Percentiles rank a stretch among this genome's conserved stretches.
These are phyloP conservation scores for Melitaea cinxia DNA, from an alignment of 1,140 invertebrate species.

Conservation along the genomic window DNA sequence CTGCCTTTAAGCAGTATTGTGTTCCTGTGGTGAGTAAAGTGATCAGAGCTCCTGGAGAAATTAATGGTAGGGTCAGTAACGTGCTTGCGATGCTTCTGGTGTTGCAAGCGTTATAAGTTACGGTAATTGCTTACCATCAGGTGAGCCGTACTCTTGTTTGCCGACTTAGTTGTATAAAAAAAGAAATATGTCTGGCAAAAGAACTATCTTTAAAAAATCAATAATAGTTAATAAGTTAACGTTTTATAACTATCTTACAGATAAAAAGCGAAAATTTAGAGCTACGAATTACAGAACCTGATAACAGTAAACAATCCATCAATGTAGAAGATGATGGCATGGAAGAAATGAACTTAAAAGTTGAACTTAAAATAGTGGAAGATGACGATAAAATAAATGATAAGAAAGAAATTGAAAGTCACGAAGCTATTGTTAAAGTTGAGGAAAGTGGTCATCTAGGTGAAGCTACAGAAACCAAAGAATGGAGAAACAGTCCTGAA, in stretches of 20 bases:
- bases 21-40: too few relatives aligned
- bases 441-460: constrained; percentile 20
- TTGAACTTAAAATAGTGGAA: constrained; percentile 79
- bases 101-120: too few relatives aligned
- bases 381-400: constrained; percentile 53
- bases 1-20: too few relatives aligned
- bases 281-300: constrained; percentile 53
- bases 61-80: too few relatives aligned
- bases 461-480: constrained; percentile 23
- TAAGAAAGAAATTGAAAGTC: constrained; percentile 11
- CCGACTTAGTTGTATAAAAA: too few relatives aligned
- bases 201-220: too few relatives aligned
- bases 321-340: constrained; percentile 59
- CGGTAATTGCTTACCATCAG: too few relatives aligned
- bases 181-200: too few relatives aligned
- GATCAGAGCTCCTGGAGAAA: too few relatives aligned
- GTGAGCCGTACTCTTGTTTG: too few relatives aligned
- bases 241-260: constrained; percentile 43
- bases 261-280: constrained; percentile 49
- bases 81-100: too few relatives aligned
- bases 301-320: constrained; percentile 43
- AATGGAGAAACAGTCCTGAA: constrained; percentile 18
- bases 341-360: constrained; percentile 68
- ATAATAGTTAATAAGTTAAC: not conserved
- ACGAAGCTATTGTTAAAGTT: constrained; percentile 13